A percentile compares a stretch with the other conserved stretches of the same genome.
Conservation (phyloP, 2,888 invertebrate species). For the Herminia tarsipennalis region DNA sequence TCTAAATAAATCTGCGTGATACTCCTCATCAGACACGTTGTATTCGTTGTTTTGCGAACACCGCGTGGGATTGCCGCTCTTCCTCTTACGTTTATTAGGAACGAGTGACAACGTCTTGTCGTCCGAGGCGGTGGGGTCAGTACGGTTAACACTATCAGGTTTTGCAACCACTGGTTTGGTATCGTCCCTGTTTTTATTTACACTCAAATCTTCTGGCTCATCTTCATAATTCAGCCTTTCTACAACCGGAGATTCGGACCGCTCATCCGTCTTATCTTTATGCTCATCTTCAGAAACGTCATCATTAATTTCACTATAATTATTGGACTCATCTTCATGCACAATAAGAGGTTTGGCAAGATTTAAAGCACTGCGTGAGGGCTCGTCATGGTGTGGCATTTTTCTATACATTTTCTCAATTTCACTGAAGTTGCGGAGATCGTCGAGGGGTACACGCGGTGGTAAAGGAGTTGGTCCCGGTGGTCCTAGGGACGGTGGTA, state of each 20-base stretch:
- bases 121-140: conserved; percentile 71
- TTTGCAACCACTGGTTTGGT: conserved; percentile 75
- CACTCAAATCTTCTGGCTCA: conserved; percentile 89
- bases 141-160: conserved; percentile 57
- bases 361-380: conserved; percentile 67
- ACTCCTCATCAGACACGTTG: conserved; percentile 79
- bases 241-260: conserved; percentile 56
- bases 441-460: conserved; percentile 79
- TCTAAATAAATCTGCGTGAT: conserved; percentile 75
- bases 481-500: conserved; percentile 67
- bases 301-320: conserved; percentile 74
- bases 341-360: conserved; percentile 62
- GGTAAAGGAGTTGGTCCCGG: conserved; percentile 80
- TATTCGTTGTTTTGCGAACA: conserved; percentile 87
- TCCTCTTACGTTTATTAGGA: conserved; percentile 91
- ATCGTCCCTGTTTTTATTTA: conserved; percentile 88
- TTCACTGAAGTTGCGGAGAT: conserved; percentile 82
- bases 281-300: conserved; percentile 69
- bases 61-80: conserved; percentile 92
- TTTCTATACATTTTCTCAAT: conserved; percentile 83
- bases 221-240: conserved; percentile 78
- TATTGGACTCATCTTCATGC: conserved; percentile 69
- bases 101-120: conserved; percentile 76
- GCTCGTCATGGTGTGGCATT: conserved; percentile 68
- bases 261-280: conserved; percentile 57